Conservation (phyloP, 2,797 vertebrate genomes). For the Pseudopleuronectes americanus region DNA sequence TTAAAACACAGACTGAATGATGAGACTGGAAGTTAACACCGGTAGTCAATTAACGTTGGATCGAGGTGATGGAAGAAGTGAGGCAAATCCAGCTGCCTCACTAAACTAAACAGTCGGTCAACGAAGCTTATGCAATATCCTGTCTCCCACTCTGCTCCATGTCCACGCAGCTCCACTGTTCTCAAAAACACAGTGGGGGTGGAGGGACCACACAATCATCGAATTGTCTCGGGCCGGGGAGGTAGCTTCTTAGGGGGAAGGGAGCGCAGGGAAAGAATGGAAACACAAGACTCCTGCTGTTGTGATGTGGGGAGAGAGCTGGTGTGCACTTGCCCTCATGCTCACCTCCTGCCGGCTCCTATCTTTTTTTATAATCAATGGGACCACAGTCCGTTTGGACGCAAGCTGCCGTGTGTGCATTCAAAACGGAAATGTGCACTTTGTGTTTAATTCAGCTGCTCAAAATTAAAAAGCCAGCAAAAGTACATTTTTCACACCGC, state of each 20-base stretch:
- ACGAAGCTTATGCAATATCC: conserved; percentile 78
- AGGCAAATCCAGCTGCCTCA: conserved; percentile 66
- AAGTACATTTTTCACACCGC: background rate
- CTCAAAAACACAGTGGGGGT: conserved; percentile 57
- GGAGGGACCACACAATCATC: conserved; percentile 79
- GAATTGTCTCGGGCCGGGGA: conserved; percentile 71
- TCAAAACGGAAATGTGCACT: background rate
- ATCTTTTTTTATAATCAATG: conserved; percentile 40
- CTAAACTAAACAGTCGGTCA: conserved; percentile 65
- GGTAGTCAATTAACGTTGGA: conserved; percentile 34
- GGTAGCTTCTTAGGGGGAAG: conserved; percentile 67
- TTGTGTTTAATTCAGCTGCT: background rate
- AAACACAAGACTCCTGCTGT: conserved; percentile 73
- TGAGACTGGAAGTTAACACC: conserved; percentile 3
- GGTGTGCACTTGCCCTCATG: conserved; percentile 64
- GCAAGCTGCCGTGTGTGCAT: background rate
- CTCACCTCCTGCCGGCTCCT: conserved; percentile 57
- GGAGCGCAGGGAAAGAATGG: conserved; percentile 66
- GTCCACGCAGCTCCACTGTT: conserved; percentile 62
- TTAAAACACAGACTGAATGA: background rate
- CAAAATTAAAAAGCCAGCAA: background rate
- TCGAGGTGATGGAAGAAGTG: conserved; percentile 49
- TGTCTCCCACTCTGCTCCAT: conserved; percentile 68
- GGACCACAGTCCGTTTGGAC: conserved; percentile 20
- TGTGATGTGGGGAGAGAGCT: conserved; percentile 64